Evolutionary conservation across 1,140 invertebrate species (phyloP).

Genomic region (Drosophila takahashii): DNA sequence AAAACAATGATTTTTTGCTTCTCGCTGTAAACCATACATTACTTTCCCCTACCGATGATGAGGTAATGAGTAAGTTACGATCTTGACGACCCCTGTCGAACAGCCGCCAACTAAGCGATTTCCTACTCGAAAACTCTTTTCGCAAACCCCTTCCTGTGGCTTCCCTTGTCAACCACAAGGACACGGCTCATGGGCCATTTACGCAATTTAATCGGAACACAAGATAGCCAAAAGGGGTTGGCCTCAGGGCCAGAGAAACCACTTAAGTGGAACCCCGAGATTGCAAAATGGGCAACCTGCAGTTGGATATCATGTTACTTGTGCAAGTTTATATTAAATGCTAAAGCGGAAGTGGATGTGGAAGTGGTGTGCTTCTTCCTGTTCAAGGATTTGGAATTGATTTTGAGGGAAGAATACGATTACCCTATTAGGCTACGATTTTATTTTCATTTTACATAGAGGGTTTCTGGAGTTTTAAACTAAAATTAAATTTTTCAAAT

Average conservation of each 20-base stretch:
- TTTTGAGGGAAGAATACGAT: too few species aligned
- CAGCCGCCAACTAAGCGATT: conserved; percentile 13
- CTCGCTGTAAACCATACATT: background rate
- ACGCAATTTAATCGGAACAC: conserved; percentile 44
- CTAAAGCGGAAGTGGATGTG: conserved; percentile 52
- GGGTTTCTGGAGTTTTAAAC: background rate
- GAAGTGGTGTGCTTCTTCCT: conserved; percentile 47
- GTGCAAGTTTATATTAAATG: conserved; percentile 1
- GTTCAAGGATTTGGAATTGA: conserved; percentile 3
- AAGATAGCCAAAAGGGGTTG: conserved; percentile 35
- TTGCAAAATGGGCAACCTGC: conserved; percentile 59
- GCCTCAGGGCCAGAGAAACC: conserved; percentile 53
- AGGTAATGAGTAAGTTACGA: conserved; percentile 27
- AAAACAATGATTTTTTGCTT: conserved; percentile 23
- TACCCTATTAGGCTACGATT: background rate
- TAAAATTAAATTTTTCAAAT: too few species aligned
- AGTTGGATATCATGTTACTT: conserved; percentile 63
- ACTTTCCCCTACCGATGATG: conserved; percentile 3
- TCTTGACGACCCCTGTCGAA: conserved; percentile 4
- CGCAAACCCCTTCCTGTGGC: conserved; percentile 33
- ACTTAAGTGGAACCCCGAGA: conserved; percentile 65
- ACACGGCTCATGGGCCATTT: conserved; percentile 30
- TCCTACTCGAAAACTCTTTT: conserved; percentile 13
- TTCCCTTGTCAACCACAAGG: conserved; percentile 30
- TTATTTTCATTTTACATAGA: background rate